These are phyloP conservation scores for Tenualosa ilisha DNA, from an alignment of 2,797 vertebrate species.

Conservation along the genomic window DNA sequence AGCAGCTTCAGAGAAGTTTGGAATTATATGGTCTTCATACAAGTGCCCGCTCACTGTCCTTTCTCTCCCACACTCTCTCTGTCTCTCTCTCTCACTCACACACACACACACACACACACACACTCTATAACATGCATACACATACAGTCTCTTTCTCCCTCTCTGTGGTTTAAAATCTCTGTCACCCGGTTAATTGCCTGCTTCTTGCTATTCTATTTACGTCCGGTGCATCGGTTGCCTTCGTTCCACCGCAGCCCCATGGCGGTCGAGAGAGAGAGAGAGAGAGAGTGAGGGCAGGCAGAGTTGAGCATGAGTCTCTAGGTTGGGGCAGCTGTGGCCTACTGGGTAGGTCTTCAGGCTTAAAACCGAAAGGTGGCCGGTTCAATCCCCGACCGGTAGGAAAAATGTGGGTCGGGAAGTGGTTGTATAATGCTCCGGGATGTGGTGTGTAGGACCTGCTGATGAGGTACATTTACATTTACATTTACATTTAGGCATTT, in stretches of 20 bases:
- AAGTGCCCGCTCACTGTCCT: background rate
- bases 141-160: background rate
- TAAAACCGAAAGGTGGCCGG: too few species aligned
- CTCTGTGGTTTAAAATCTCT: constrained; percentile 4
- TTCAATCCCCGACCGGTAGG: too few species aligned
- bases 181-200: background rate
- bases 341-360: too few species aligned
- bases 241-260: background rate
- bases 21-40: background rate
- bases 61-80: too few species aligned
- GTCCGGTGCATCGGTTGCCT: background rate
- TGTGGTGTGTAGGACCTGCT: too few species aligned
- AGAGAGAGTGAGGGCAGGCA: background rate
- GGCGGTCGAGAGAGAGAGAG: background rate
- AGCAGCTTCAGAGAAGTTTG: constrained; percentile 4
- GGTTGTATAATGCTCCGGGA: too few species aligned
- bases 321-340: too few species aligned
- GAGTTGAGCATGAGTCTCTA: too few species aligned
- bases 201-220: background rate
- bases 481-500: too few species aligned
- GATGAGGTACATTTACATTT: too few species aligned
- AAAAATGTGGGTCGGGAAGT: too few species aligned
- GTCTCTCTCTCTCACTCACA: background rate
- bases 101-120: background rate
- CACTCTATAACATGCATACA: background rate